These are phyloP conservation scores for Stichopus chloronotus DNA, from an alignment of 35 echinoderm and acorn worm genomes.

Conservation along the genomic window DNA sequence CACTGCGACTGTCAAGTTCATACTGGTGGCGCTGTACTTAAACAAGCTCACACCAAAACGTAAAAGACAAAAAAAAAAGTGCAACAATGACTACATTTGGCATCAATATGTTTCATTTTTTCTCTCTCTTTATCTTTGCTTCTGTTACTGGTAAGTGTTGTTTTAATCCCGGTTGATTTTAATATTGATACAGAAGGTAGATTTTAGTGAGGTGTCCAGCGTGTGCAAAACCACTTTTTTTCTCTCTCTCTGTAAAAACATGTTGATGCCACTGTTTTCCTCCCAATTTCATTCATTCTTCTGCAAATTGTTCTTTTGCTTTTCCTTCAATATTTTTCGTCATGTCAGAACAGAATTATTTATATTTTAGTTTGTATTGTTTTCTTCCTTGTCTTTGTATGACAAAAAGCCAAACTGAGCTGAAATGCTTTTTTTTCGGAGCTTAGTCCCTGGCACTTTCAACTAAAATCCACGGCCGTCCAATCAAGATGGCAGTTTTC, in stretches of 20 bases:
- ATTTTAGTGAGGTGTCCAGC: slow-evolving; percentile 47
- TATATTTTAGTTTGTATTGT: slow-evolving; percentile 40
- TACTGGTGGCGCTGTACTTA: slow-evolving; percentile 3
- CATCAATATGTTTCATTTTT: slow-evolving; percentile 36
- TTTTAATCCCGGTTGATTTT: slow-evolving; percentile 61
- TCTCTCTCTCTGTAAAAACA: background rate
- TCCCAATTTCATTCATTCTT: slow-evolving; percentile 54
- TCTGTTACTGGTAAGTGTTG: slow-evolving; percentile 39
- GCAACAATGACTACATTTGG: background rate
- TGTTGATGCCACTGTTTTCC: slow-evolving; percentile 28
- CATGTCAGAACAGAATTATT: background rate
- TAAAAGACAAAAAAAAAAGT: background rate
- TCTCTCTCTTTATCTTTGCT: background rate
- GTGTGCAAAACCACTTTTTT: slow-evolving; percentile 25
- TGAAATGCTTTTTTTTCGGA: slow-evolving; percentile 50
- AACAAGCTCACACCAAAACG: background rate
- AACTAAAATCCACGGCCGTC: slow-evolving; percentile 56
- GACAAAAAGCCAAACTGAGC: slow-evolving; percentile 56
- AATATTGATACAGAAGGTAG: slow-evolving; percentile 29
- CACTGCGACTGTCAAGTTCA: slow-evolving; percentile 31
- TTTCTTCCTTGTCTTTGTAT: slow-evolving; percentile 63
- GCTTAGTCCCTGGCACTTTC: slow-evolving; percentile 63
- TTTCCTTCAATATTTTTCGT: background rate
- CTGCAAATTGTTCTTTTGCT: background rate
- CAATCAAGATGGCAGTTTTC: background rate